phyloP scores from a whole-genome alignment of 2,888 invertebrate genomes.

The Philonicus albiceps region DNA sequence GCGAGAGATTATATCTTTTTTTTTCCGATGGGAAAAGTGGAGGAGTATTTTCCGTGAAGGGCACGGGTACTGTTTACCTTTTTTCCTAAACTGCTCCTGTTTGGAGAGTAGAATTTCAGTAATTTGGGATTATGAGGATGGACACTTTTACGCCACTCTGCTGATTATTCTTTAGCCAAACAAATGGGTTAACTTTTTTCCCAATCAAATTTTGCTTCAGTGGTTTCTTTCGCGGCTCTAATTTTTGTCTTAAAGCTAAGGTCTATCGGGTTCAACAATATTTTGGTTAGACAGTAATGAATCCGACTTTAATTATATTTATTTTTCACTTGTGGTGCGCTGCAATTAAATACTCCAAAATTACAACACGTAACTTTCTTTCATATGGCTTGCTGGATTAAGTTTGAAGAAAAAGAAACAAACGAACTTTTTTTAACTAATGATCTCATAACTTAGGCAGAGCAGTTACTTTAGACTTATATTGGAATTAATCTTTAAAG shows the following conservation, averaged over 20 bases:
- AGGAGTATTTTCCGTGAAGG: neutral
- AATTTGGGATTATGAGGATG: neutral
- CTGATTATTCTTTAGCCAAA: neutral
- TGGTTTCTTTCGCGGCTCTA: neutral
- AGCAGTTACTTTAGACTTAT: too few species aligned
- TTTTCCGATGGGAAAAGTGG: neutral
- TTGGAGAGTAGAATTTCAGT: neutral
- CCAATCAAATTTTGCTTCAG: neutral
- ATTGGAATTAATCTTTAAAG: too few species aligned
- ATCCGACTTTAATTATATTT: neutral
- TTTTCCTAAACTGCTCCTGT: neutral
- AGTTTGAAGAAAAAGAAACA: too few species aligned
- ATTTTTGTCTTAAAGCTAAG: neutral
- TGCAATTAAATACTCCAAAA: too few species aligned
- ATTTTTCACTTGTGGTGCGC: neutral
- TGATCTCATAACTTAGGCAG: too few species aligned
- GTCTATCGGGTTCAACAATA: neutral
- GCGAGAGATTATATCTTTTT: neutral
- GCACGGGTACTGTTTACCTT: neutral
- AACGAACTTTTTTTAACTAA: too few species aligned
- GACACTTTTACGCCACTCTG: neutral
- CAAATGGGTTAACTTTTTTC: neutral
- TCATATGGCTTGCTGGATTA: too few species aligned
- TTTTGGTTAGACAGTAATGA: neutral
- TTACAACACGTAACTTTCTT: too few species aligned